Evolutionary conservation across 2,797 vertebrate species (phyloP).

Genomic region (Takifugu rubripes): DNA sequence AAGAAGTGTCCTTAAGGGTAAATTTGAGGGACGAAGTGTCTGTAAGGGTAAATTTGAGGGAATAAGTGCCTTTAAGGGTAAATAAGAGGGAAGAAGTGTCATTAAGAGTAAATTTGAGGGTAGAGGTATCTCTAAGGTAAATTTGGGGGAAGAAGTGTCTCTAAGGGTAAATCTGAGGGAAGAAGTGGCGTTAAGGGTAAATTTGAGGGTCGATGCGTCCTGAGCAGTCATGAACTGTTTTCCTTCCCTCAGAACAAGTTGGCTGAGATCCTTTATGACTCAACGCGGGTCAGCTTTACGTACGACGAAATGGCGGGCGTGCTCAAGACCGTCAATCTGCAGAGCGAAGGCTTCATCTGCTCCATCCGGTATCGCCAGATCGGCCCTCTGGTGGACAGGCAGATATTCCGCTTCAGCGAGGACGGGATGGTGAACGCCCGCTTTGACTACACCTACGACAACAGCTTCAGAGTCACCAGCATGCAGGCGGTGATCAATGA

Average conservation of each 20-base stretch:
- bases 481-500: slow-evolving; percentile 99
- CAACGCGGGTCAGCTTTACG: slow-evolving; percentile 96
- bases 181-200: too few relatives aligned
- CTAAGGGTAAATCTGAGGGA: too few relatives aligned
- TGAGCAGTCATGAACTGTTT: too few relatives aligned
- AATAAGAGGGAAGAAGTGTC: too few relatives aligned
- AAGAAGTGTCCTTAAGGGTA: too few relatives aligned
- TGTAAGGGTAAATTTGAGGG: too few relatives aligned
- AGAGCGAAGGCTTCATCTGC: slow-evolving; percentile 98
- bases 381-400: slow-evolving; percentile 92
- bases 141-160: too few relatives aligned
- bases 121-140: too few relatives aligned
- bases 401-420: slow-evolving; percentile 98
- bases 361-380: slow-evolving; percentile 97
- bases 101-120: too few relatives aligned
- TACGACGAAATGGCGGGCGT: slow-evolving; percentile 97
- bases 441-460: slow-evolving; percentile 99
- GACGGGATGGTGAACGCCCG: slow-evolving; percentile 98
- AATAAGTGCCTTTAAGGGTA: too few relatives aligned
- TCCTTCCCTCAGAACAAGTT: slow-evolving; percentile 84
- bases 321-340: slow-evolving; percentile 95
- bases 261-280: slow-evolving; percentile 95
- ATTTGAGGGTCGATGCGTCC: too few relatives aligned
- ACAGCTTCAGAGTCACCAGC: slow-evolving; percentile 97
- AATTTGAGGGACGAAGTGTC: too few relatives aligned